Percentiles rank a stretch among this genome's conserved stretches.
Evolutionary conservation across 2,888 invertebrate genomes (phyloP).

Genomic region (Hypselothyrea guttata): DNA sequence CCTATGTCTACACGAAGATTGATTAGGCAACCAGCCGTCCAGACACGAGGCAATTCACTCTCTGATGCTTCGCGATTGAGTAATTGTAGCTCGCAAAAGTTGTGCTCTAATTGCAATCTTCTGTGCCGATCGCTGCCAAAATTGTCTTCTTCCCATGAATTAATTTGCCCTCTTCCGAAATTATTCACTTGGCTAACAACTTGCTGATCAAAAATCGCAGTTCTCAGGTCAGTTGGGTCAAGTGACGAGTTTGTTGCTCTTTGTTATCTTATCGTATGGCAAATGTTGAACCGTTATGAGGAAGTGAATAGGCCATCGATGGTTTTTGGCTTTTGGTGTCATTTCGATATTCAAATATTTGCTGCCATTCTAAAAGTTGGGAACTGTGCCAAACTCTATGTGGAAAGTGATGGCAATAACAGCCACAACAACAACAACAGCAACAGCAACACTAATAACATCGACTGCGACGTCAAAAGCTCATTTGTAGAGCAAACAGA

Average conservation of each 20-base stretch:
- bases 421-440: conserved; percentile 13
- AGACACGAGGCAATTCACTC: conserved; percentile 18
- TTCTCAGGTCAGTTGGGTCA: conserved; percentile 26
- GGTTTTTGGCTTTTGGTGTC: conserved; percentile 46
- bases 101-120: conserved; percentile 66
- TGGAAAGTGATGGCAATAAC: conserved; percentile 38
- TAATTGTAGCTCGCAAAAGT: conserved; percentile 51
- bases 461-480: conserved; percentile 17
- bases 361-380: conserved; percentile 49
- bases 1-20: conserved; percentile 26
- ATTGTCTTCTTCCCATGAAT: conserved; percentile 50
- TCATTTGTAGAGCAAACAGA: conserved; percentile 66
- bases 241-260: conserved; percentile 53
- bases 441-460: conserved; percentile 4
- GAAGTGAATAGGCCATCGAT: conserved; percentile 47
- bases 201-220: conserved; percentile 12
- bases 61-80: conserved; percentile 37
- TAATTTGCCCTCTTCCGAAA: conserved; percentile 23
- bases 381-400: conserved; percentile 51
- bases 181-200: conserved; percentile 21
- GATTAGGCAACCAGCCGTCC: conserved; percentile 42
- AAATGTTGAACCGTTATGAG: conserved; percentile 42
- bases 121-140: conserved; percentile 53
- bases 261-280: conserved; percentile 38
- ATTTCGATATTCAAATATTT: conserved; percentile 63